Evolutionary conservation across 2,888 invertebrate genomes (phyloP).

Genomic region (Plagodis dolabraria): DNA sequence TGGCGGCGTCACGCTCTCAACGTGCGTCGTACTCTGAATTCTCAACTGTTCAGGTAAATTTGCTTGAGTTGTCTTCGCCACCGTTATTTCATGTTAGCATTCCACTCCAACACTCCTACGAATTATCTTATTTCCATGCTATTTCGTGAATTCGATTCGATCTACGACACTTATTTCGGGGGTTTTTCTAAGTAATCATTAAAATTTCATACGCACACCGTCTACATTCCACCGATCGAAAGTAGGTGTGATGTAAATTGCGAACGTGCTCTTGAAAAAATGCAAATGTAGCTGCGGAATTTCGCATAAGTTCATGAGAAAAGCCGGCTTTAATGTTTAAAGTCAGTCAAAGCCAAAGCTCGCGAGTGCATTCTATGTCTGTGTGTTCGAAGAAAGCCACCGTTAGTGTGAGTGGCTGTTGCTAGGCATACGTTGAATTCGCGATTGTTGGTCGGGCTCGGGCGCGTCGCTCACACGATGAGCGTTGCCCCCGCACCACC

Average conservation of each 20-base stretch:
- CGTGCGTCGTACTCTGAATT: constrained; percentile 56
- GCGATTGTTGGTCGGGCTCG: constrained; percentile 72
- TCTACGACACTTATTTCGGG: constrained; percentile 49
- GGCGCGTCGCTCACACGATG: constrained; percentile 81
- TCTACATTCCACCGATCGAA: constrained; percentile 49
- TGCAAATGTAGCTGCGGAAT: constrained; percentile 35
- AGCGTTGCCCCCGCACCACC: constrained; percentile 73
- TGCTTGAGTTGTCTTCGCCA: constrained; percentile 65
- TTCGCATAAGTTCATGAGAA: constrained; percentile 47
- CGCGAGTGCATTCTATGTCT: constrained; percentile 59
- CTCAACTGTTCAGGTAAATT: constrained; percentile 80
- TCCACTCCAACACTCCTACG: constrained; percentile 58
- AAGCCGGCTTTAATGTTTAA: constrained; percentile 57
- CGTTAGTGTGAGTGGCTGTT: constrained; percentile 75
- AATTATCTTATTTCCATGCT: constrained; percentile 74
- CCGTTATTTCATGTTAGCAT: constrained; percentile 75
- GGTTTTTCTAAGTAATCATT: constrained; percentile 46
- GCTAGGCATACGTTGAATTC: constrained; percentile 79
- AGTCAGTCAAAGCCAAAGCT: constrained; percentile 62
- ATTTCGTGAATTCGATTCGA: constrained; percentile 65
- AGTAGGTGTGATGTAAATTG: constrained; percentile 44
- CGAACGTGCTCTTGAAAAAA: constrained; percentile 46
- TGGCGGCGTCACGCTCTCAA: constrained; percentile 53
- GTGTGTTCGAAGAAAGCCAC: constrained; percentile 67
- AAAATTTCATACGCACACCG: constrained; percentile 51